Percentiles rank a stretch among this genome's conserved stretches.
Evolutionary conservation across 1,140 invertebrate genomes (phyloP).

Genomic region (Lucilia cuprina): DNA sequence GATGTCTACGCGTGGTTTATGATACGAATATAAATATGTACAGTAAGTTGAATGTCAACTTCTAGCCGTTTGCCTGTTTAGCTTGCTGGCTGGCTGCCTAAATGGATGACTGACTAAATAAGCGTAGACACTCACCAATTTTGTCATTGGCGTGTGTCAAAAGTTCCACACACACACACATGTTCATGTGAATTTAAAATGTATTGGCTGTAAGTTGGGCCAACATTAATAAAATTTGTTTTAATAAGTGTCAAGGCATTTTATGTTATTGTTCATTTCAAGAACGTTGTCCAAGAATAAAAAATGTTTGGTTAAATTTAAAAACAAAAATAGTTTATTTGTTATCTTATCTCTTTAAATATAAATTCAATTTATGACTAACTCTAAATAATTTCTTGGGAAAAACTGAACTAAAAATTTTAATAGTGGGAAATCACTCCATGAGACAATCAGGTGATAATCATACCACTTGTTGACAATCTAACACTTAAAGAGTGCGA

Average conservation of each 20-base stretch:
- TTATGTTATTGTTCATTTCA: not conserved
- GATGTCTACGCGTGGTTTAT: not conserved
- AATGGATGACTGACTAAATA: not conserved
- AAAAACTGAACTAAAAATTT: not conserved
- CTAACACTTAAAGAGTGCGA: not conserved
- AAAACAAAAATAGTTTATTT: not conserved
- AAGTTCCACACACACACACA: not conserved
- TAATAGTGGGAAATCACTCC: not conserved
- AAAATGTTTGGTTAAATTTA: not conserved
- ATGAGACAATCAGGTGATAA: constrained; percentile 6
- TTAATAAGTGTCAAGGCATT: not conserved
- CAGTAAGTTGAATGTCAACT: not conserved
- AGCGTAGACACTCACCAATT: not conserved
- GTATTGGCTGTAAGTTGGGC: not conserved
- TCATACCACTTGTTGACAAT: not conserved
- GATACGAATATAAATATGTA: not conserved
- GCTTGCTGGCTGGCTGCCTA: not conserved
- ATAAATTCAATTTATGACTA: not conserved
- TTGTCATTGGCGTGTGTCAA: not conserved
- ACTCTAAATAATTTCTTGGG: not conserved
- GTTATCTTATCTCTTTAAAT: not conserved
- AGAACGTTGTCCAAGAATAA: not conserved
- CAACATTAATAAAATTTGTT: not conserved
- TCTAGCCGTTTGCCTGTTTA: not conserved
- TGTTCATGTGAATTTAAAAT: not conserved